phyloP scores from a whole-genome alignment of 2,797 vertebrate genomes.

The Coregonus sp. region DNA sequence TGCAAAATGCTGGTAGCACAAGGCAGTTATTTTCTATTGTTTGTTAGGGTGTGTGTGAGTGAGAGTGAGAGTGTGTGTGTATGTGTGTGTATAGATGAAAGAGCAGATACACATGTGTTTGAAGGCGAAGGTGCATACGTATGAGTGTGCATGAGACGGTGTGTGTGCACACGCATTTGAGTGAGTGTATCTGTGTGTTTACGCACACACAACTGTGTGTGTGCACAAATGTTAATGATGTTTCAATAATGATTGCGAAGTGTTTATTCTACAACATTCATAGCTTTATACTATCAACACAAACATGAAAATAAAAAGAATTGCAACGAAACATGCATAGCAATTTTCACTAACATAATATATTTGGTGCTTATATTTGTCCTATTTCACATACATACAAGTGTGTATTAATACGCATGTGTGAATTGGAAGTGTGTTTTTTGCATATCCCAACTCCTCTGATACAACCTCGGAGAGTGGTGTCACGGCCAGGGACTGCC shows the following conservation, averaged over 20 bases:
- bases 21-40: conserved; percentile 63
- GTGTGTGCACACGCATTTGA: neutral
- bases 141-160: conserved; percentile 27
- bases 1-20: conserved; percentile 68
- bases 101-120: neutral
- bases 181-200: conserved; percentile 2
- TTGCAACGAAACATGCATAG: neutral
- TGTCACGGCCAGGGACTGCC: too few relatives aligned
- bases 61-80: neutral
- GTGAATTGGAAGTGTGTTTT: neutral
- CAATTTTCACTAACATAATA: too few relatives aligned
- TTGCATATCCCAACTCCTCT: too few relatives aligned
- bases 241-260: conserved; percentile 5
- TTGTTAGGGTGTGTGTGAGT: conserved; percentile 27
- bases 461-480: too few relatives aligned
- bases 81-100: conserved; percentile 26
- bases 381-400: too few relatives aligned
- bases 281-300: conserved; percentile 1
- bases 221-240: conserved; percentile 9
- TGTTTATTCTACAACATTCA: conserved; percentile 37
- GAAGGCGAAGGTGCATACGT: conserved; percentile 4
- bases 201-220: neutral
- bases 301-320: neutral
- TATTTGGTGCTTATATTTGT: too few relatives aligned
- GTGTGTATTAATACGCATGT: too few relatives aligned